Evolutionary conservation across 2,113 vertebrate genomes (phyloP).

Genomic region (Serilophus lunatus): DNA sequence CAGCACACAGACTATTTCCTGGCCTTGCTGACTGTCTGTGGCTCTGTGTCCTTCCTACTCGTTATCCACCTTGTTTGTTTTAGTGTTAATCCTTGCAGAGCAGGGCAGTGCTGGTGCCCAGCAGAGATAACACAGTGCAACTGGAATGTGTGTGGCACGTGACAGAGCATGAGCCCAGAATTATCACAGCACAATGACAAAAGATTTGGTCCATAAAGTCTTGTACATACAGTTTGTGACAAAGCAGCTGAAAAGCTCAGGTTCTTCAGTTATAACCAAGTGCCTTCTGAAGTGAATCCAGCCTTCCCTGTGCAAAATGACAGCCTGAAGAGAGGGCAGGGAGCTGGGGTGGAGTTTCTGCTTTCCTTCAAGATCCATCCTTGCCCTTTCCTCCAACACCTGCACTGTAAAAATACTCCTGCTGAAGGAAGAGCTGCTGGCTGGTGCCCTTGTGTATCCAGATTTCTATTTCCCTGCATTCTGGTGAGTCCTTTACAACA

Average conservation of each 20-base stretch:
- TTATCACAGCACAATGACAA: background rate
- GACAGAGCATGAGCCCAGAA: background rate
- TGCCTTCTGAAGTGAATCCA: background rate
- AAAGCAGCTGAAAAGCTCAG: background rate
- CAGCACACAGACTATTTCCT: background rate
- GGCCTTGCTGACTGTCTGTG: background rate
- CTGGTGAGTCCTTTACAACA: slow-evolving; percentile 63
- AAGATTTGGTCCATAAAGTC: background rate
- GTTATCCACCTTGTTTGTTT: background rate
- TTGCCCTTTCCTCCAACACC: slow-evolving; percentile 57
- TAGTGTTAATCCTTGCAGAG: background rate
- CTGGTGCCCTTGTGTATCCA: slow-evolving; percentile 40
- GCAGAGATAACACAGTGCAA: background rate
- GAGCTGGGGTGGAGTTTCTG: background rate
- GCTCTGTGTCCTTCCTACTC: background rate
- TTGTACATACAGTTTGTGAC: fast-evolving
- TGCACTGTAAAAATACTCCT: slow-evolving; percentile 23
- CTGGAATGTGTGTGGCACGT: no score
- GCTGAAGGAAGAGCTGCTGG: slow-evolving; percentile 61
- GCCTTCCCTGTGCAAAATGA: background rate
- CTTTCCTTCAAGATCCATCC: slow-evolving; percentile 49
- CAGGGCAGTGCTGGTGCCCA: background rate
- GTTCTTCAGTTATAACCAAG: background rate
- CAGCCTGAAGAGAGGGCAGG: background rate
- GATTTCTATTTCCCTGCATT: slow-evolving; percentile 69